Conservation (phyloP, 2,797 vertebrate species). For the Sus cebifrons region DNA sequence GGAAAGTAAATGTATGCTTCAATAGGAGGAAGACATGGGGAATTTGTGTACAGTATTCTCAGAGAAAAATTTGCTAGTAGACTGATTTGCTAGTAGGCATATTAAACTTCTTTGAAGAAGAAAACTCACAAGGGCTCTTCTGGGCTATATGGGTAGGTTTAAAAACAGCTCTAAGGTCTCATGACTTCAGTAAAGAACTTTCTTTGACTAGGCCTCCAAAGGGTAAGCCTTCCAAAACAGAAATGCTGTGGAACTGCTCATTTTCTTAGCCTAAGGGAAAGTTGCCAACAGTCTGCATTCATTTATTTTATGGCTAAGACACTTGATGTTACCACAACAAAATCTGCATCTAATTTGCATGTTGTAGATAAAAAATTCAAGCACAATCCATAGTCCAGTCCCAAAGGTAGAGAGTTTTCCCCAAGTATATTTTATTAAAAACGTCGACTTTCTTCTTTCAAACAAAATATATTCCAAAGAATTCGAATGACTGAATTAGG, state of each 20-base stretch:
- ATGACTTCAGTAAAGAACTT: slow-evolving; percentile 9
- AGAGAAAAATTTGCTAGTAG: slow-evolving; percentile 23
- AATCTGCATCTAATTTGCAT: slow-evolving; percentile 47
- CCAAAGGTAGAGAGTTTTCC: not conserved
- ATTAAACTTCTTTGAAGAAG: slow-evolving; percentile 56
- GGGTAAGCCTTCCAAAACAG: slow-evolving; percentile 2
- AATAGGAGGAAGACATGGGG: not conserved
- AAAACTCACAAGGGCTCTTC: slow-evolving; percentile 25
- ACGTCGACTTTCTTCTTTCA: slow-evolving; percentile 17
- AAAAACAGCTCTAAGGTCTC: not conserved
- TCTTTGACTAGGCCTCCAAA: not conserved
- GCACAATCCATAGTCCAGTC: not conserved
- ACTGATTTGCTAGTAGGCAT: not conserved
- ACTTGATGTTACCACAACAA: slow-evolving; percentile 1
- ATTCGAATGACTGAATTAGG: not conserved
- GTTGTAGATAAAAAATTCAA: slow-evolving; percentile 3
- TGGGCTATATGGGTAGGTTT: not conserved
- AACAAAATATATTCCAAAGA: slow-evolving; percentile 20
- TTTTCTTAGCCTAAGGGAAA: not conserved
- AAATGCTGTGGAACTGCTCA: not conserved
- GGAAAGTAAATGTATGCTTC: not conserved
- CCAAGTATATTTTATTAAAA: slow-evolving; percentile 59
- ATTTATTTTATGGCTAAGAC: slow-evolving; percentile 66
- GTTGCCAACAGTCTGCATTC: slow-evolving; percentile 43
- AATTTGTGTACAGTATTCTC: slow-evolving; percentile 10